Evolutionary conservation across 1,140 invertebrate species (phyloP).

Genomic region (Drosophila nigromelanica): DNA sequence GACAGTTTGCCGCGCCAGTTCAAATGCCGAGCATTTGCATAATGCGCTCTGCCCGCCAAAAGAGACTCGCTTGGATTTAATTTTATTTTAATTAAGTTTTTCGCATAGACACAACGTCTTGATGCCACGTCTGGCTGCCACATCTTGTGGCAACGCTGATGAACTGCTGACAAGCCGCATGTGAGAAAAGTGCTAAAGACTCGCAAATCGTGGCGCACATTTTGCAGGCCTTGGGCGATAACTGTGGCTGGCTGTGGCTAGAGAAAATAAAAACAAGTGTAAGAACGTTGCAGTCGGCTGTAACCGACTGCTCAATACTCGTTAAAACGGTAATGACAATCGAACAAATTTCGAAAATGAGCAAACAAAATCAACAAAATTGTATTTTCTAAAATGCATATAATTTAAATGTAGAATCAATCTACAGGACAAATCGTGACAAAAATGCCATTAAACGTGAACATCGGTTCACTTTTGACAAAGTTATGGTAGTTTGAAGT

Average conservation of each 20-base stretch:
- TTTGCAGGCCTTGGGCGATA: constrained; percentile 53
- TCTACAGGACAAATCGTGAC: too few relatives aligned
- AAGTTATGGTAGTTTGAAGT: too few relatives aligned
- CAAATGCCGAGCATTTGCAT: constrained; percentile 22
- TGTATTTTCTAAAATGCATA: too few relatives aligned
- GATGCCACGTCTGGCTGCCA: constrained; percentile 18
- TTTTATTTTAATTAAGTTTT: constrained; percentile 72
- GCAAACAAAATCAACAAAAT: too few relatives aligned
- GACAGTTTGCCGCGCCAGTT: constrained; percentile 5
- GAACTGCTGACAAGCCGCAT: constrained; percentile 31
- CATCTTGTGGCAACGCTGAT: constrained; percentile 28
- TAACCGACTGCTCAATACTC: too few relatives aligned
- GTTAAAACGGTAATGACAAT: too few relatives aligned
- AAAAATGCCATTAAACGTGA: too few relatives aligned
- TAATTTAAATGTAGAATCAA: too few relatives aligned
- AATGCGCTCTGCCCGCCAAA: constrained; percentile 10
- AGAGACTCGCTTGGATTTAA: constrained; percentile 47
- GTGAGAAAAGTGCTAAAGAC: constrained; percentile 17
- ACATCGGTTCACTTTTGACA: too few relatives aligned
- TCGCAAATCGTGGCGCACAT: constrained; percentile 46
- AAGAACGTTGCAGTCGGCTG: too few relatives aligned
- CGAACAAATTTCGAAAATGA: too few relatives aligned
- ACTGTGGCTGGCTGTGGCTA: constrained; percentile 29
- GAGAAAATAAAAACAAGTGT: constrained; percentile 11
- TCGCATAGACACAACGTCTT: constrained; percentile 3